Conservation (phyloP, 2,888 invertebrate genomes). For the Steinernema carpocapsae region DNA sequence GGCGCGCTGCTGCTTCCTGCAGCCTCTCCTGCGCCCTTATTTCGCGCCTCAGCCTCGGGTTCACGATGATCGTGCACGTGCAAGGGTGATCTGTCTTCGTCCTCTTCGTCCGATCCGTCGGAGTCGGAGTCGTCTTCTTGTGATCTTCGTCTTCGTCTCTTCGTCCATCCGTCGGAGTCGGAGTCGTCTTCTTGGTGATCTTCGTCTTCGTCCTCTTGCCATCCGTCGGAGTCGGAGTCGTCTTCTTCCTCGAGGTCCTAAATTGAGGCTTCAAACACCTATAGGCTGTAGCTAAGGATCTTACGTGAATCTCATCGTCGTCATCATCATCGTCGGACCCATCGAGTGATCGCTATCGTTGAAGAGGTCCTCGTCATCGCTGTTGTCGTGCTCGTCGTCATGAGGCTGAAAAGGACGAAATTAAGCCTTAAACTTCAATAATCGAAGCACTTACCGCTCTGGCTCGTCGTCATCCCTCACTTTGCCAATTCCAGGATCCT, state of each 20-base stretch:
- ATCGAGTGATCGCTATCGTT: slow-evolving; percentile 43
- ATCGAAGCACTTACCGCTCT: slow-evolving; percentile 33
- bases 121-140: neutral
- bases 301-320: slow-evolving; percentile 1
- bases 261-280: slow-evolving; percentile 3
- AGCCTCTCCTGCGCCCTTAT: neutral
- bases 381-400: too few relatives aligned
- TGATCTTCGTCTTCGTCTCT: neutral
- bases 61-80: slow-evolving; percentile 33
- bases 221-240: neutral
- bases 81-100: neutral
- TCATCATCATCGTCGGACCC: slow-evolving; percentile 43
- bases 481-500: slow-evolving; percentile 90
- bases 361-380: too few relatives aligned
- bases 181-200: neutral
- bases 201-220: neutral
- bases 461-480: slow-evolving; percentile 80
- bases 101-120: neutral
- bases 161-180: too few relatives aligned
- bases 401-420: slow-evolving; percentile 6
- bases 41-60: neutral
- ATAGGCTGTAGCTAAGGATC: neutral
- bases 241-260: neutral
- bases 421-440: slow-evolving; percentile 39
- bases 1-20: neutral